Evolutionary conservation across 1,140 invertebrate species (phyloP), one percentile per base, ranked within the genome.

Genomic region (Trichoplusia ni): DNA sequence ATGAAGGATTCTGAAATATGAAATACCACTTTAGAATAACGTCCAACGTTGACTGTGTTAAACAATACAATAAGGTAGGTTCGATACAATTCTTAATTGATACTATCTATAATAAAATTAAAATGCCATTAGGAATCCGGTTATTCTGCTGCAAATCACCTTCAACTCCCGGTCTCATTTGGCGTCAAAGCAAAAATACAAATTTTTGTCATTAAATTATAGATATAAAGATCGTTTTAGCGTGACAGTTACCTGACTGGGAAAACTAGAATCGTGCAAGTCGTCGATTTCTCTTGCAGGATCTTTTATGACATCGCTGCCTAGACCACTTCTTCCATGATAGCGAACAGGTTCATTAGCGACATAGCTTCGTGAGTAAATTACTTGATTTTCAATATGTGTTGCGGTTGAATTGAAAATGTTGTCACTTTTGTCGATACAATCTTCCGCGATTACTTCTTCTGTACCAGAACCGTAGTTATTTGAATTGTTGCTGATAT

Each of bases 81-180:
- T 47, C 67, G 69, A 71, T 66, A 71, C 80, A 73, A 70, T 77
- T 82, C 69, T 78, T 82, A 84, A 84, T 85, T 76, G 69, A 65
- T 68, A 68, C 68, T 76, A 80, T 75, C 71, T 71, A 78, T 63
- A 59, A 81, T 61, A 60, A 82, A 74, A 89, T 89, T 88, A 86
- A 88, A 82, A 81, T 79, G 70, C 80, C 80, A 81, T 90, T 86
- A 90, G 54, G 64, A 58, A 82, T 86, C 87, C 79, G 82, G 85
- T 90, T 87, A 44, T 64, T 70, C 60, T 86, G 86, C 69, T 80
- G 81, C 84, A 77, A 84, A 81, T 81, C 69, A 82, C 61, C 69
- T 31, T 37, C 53, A 29, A n/a, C n/a, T 62, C 61, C 62, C 64
- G 51, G 27, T 25, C 9, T 40, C 3, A 6, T 38, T 46, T 35